Evolutionary conservation across 2,113 vertebrate species (phyloP), one percentile per base, ranked within the genome.

Genomic region (Hymenochirus boettgeri): DNA sequence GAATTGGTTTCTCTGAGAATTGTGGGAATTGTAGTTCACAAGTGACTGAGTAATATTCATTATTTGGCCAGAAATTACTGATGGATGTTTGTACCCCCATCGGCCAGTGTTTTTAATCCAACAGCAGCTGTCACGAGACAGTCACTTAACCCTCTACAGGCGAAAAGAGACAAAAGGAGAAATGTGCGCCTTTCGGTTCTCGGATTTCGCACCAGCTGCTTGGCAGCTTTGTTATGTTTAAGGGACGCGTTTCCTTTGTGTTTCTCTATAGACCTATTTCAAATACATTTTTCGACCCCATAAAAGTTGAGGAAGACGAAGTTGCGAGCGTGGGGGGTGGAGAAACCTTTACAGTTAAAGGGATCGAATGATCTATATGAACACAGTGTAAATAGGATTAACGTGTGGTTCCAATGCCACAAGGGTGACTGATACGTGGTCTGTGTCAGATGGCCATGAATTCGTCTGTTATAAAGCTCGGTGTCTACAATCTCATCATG

Each of bases 121-220:
- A 59, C 2, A 79, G 71, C 85, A 86, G 85, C 88, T 89, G 84
- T 78, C 76, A 53, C 24, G 25, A 66, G 76, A 80, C 80, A 81
- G 65, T 80, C 69, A 81, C 39, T 84, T n/a, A n/a, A 76, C 79
- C 78, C 18, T 2, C 72, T 75, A 74, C 64, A 63, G 59, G 71
- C 67, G 53, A 46, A 70, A 62, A 60, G 27, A 22, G 22, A 73
- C 69, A 76, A 70, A 77, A 70, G 70, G 65, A 46, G 76, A 71
- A 50, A 63, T 52, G 31, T 13, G 45, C 55, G 18, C 60, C 55
- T 61, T 57, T 21, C 31, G n/a, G 39, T 74, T 75, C 75, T 89
- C 81, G 0, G 17, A 61, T 89, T 86, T 73, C 88, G 76, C 47
- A 58, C 71, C 88, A 88, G 81, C 85, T 89, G 86, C 79, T n/a